Evolutionary conservation across 2,113 vertebrate genomes (phyloP).

Genomic region (Thymallus thymallus): DNA sequence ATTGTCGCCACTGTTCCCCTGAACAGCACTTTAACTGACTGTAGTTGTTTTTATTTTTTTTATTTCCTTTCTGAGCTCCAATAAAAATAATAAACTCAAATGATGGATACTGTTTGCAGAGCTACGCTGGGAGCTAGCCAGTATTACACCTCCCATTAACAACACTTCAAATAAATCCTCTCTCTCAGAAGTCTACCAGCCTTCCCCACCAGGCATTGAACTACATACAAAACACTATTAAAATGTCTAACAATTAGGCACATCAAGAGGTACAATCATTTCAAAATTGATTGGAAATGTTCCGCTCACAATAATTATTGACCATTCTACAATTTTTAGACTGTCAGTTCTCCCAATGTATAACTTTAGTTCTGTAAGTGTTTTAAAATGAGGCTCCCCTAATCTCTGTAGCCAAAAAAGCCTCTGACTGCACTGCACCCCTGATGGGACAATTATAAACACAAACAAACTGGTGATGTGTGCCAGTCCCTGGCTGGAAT

Average conservation of each 20-base stretch:
- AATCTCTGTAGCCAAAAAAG: slow-evolving; percentile 38
- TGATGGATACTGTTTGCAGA: slow-evolving; percentile 3
- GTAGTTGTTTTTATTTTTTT: not conserved
- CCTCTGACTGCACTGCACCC: slow-evolving; percentile 29
- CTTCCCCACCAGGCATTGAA: slow-evolving; percentile 21
- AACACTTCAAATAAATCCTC: slow-evolving; percentile 4
- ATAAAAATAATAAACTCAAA: not conserved
- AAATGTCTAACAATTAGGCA: slow-evolving; percentile 42
- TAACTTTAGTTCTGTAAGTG: slow-evolving; percentile 39
- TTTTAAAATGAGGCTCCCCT: slow-evolving; percentile 48
- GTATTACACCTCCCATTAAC: not conserved
- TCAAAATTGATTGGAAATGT: slow-evolving; percentile 47
- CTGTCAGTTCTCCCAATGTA: not conserved
- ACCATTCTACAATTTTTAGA: slow-evolving; percentile 27
- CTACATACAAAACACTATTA: slow-evolving; percentile 28
- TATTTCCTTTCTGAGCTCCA: not conserved
- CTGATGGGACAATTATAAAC: slow-evolving; percentile 56
- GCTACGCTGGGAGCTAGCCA: not conserved
- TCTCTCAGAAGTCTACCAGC: not conserved
- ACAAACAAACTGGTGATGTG: slow-evolving; percentile 40
- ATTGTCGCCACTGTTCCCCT: slow-evolving; percentile 26
- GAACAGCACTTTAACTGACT: slow-evolving; percentile 13
- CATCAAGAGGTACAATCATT: slow-evolving; percentile 22
- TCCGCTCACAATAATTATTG: slow-evolving; percentile 41
- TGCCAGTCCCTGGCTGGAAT: slow-evolving; percentile 43